Conservation (phyloP, 2,113 vertebrate genomes). For the Macaca mulatta region DNA sequence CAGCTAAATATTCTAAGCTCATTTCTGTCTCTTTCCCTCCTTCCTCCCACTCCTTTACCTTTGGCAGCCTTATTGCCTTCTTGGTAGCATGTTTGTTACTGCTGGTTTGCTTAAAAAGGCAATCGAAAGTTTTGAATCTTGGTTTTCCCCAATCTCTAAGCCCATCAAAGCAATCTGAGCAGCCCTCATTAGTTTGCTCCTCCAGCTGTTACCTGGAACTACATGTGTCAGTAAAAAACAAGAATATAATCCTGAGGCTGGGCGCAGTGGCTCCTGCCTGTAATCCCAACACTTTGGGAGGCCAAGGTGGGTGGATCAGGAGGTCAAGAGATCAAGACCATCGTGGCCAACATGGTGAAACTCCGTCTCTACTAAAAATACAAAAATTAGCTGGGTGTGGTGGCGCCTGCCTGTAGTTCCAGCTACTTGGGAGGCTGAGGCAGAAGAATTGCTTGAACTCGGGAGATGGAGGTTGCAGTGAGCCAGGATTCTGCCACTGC, state of each 20-base stretch:
- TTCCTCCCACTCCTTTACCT: not conserved
- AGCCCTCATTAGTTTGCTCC: slow-evolving; percentile 53
- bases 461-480: no score
- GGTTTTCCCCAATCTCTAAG: not conserved
- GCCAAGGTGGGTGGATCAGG: no score
- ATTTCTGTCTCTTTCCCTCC: not conserved
- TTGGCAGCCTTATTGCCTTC: not conserved
- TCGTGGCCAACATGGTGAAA: no score
- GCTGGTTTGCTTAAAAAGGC: not conserved
- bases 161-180: not conserved
- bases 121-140: not conserved
- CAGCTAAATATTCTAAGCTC: not conserved
- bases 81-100: not conserved
- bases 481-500: no score
- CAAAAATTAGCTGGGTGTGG: no score
- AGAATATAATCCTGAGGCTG: slow-evolving; percentile 44
- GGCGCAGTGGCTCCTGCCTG: no score
- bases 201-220: slow-evolving; percentile 48
- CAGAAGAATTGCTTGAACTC: no score
- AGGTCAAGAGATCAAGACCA: no score
- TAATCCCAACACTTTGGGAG: no score
- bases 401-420: no score
- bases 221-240: not conserved
- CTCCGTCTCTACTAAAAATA: no score
- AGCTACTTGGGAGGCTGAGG: no score